Conservation (phyloP, 1,140 invertebrate genomes). For the Sarcophaga peregrina region DNA sequence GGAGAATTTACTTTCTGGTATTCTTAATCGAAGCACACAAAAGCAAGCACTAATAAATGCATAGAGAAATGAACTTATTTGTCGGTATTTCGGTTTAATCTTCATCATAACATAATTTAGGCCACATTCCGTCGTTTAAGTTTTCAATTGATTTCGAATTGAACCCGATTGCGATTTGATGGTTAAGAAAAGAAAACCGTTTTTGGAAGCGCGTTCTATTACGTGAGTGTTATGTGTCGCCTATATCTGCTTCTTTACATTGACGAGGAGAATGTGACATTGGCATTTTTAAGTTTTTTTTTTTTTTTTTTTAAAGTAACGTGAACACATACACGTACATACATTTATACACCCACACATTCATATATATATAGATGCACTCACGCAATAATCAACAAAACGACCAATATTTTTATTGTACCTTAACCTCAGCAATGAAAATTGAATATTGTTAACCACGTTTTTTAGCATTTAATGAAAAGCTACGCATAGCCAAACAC, state of each 20-base stretch:
- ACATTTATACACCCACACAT: too few relatives aligned
- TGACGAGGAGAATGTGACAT: slow-evolving; percentile 12
- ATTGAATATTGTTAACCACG: slow-evolving; percentile 32
- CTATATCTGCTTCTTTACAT: slow-evolving; percentile 6
- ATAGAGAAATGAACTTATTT: too few relatives aligned
- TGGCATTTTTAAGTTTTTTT: slow-evolving; percentile 1
- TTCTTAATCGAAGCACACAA: too few relatives aligned
- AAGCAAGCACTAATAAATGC: too few relatives aligned
- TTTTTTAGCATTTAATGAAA: slow-evolving; percentile 23
- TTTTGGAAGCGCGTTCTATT: slow-evolving; percentile 14
- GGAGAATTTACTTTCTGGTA: too few relatives aligned
- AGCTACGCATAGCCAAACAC: neutral
- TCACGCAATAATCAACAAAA: slow-evolving; percentile 4
- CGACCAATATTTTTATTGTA: slow-evolving; percentile 27
- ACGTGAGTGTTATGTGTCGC: neutral
- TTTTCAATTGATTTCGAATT: too few relatives aligned
- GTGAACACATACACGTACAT: too few relatives aligned
- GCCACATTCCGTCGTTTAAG: too few relatives aligned
- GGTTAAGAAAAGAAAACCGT: neutral
- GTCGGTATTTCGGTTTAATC: too few relatives aligned
- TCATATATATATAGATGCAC: too few relatives aligned
- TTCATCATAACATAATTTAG: too few relatives aligned
- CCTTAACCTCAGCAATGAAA: slow-evolving; percentile 40
- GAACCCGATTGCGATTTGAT: neutral
- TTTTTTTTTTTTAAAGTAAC: too few relatives aligned